phyloP scores from a whole-genome alignment of 2,888 invertebrate genomes.

The Aethes cnicana region DNA sequence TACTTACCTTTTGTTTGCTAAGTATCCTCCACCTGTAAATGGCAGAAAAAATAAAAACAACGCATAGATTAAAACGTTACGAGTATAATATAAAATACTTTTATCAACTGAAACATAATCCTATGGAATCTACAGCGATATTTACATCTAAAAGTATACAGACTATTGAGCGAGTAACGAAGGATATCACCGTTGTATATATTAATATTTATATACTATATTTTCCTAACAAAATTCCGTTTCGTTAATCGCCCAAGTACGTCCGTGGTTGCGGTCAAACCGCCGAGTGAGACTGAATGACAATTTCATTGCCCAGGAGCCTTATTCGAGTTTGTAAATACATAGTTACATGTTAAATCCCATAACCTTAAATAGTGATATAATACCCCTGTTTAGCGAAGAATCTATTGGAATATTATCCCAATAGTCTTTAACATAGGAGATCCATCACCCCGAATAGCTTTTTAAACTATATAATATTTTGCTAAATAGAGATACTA shows the following conservation, averaged over 20 bases:
- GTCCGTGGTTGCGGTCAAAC: slow-evolving; percentile 16
- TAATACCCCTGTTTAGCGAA: too few species aligned
- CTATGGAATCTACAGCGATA: slow-evolving; percentile 73
- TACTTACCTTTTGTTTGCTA: too few species aligned
- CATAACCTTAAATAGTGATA: too few species aligned
- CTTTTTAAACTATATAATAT: too few species aligned
- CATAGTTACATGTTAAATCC: too few species aligned
- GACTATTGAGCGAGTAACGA: slow-evolving; percentile 53
- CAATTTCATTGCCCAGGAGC: slow-evolving; percentile 25
- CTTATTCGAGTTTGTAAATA: too few species aligned
- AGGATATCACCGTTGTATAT: slow-evolving; percentile 23
- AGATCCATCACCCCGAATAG: too few species aligned
- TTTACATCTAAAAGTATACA: slow-evolving; percentile 67
- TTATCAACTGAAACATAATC: slow-evolving; percentile 78
- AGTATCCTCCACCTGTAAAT: slow-evolving; percentile 33
- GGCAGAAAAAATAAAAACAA: slow-evolving; percentile 46
- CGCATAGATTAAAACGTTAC: slow-evolving; percentile 54
- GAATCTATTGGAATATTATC: too few species aligned
- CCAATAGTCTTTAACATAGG: too few species aligned
- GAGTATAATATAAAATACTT: slow-evolving; percentile 82
- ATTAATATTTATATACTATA: slow-evolving; percentile 25
- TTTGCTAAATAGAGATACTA: too few species aligned
- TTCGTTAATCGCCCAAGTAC: slow-evolving; percentile 28
- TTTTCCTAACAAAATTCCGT: slow-evolving; percentile 7
- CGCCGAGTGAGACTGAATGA: slow-evolving; percentile 14